Conservation (phyloP, 2,888 invertebrate genomes). For the Volucella inanis region DNA sequence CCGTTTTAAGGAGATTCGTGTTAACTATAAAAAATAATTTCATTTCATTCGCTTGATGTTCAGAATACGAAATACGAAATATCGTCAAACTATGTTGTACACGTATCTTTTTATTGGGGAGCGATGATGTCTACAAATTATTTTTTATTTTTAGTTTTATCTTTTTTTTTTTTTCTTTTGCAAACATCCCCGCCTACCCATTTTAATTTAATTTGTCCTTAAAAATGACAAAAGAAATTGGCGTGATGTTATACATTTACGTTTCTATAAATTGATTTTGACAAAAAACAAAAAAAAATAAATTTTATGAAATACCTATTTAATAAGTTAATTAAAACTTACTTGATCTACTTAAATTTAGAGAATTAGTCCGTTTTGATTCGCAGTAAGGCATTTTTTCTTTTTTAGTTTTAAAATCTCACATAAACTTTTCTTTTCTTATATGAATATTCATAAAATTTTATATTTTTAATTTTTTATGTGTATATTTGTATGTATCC, state of each 20-base stretch:
- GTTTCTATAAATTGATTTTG: slow-evolving; percentile 21
- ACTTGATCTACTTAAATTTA: slow-evolving; percentile 59
- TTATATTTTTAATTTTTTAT: slow-evolving; percentile 21
- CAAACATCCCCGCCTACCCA: too few relatives aligned
- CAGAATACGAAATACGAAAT: slow-evolving; percentile 71
- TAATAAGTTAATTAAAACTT: slow-evolving; percentile 33
- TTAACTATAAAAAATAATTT: slow-evolving; percentile 65
- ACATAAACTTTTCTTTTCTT: slow-evolving; percentile 22
- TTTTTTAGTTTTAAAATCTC: slow-evolving; percentile 41
- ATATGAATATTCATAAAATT: slow-evolving; percentile 3
- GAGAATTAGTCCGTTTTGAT: slow-evolving; percentile 72
- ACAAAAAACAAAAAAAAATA: not conserved
- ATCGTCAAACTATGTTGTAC: slow-evolving; percentile 13
- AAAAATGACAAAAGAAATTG: slow-evolving; percentile 16
- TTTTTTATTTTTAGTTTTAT: slow-evolving; percentile 29
- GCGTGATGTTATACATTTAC: slow-evolving; percentile 15
- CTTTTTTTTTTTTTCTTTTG: not conserved
- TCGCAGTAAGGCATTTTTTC: slow-evolving; percentile 67
- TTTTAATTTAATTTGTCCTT: slow-evolving; percentile 15
- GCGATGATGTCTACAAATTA: slow-evolving; percentile 66
- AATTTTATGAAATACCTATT: not conserved
- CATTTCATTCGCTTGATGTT: slow-evolving; percentile 56
- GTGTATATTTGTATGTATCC: not conserved
- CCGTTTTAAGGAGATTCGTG: slow-evolving; percentile 30
- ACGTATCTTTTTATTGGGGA: slow-evolving; percentile 39